These are phyloP conservation scores for Patella ulyssiponensis DNA, from an alignment of 2,888 invertebrate species.

Conservation along the genomic window DNA sequence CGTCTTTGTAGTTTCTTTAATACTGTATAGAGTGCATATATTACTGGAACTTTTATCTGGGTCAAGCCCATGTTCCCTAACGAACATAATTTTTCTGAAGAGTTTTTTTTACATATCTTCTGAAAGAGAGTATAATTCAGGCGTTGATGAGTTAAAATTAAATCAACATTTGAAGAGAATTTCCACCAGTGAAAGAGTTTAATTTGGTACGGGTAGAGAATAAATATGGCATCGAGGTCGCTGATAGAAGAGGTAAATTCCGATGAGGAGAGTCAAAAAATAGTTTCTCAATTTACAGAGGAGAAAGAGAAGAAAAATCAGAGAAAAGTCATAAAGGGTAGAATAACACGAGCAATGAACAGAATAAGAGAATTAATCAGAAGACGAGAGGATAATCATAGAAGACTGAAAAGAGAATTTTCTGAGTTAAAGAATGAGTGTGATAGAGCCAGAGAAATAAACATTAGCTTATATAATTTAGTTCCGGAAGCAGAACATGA, in stretches of 20 bases:
- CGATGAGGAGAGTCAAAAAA: not conserved
- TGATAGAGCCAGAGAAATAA: not conserved
- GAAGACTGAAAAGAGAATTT: not conserved
- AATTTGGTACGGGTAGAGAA: not conserved
- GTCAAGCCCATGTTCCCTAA: not conserved
- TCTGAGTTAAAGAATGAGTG: not conserved
- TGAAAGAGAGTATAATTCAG: not conserved
- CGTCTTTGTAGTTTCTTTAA: no score
- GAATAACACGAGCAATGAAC: conserved; percentile 17
- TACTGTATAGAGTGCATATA: no score
- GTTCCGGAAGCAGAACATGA: not conserved
- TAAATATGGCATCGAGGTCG: not conserved
- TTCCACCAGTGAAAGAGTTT: not conserved
- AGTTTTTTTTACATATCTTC: not conserved
- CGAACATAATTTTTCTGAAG: conserved; percentile 8
- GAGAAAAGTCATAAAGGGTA: conserved; percentile 2
- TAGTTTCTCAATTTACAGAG: not conserved
- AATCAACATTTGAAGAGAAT: not conserved
- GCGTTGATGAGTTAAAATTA: not conserved
- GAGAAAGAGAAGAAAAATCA: not conserved
- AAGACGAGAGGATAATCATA: not conserved
- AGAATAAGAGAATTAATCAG: not conserved
- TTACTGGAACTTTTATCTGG: no score
- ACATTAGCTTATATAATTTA: not conserved
- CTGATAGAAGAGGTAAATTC: not conserved